Evolutionary conservation across 2,113 vertebrate species (phyloP).

Genomic region (Neopipo cinnamomea): DNA sequence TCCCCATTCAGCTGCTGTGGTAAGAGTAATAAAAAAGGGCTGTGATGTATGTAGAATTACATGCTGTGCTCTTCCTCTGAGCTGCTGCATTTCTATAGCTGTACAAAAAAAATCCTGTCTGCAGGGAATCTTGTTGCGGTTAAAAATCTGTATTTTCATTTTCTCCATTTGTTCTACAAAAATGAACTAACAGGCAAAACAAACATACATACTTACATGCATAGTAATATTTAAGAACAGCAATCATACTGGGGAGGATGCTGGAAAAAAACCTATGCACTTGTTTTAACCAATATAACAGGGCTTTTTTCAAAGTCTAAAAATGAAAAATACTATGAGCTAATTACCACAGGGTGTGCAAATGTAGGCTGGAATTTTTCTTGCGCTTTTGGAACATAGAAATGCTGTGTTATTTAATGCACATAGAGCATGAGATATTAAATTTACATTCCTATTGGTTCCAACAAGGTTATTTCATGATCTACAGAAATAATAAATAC

Average conservation of each 20-base stretch:
- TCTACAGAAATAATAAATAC: background rate
- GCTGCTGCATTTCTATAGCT: constrained; percentile 17
- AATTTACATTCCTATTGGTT: background rate
- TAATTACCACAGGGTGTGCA: background rate
- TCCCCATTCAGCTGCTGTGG: constrained; percentile 41
- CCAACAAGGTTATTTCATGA: constrained; percentile 1
- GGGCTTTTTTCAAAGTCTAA: background rate
- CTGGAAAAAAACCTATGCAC: background rate
- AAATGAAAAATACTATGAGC: background rate
- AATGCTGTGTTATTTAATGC: background rate
- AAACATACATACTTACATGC: background rate
- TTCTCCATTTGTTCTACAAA: constrained; percentile 47
- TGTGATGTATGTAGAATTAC: constrained; percentile 47
- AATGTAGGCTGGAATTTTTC: background rate
- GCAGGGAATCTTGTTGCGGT: constrained; percentile 40
- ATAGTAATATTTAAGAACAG: background rate
- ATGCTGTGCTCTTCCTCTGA: constrained; percentile 25
- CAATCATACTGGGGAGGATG: background rate
- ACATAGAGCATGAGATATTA: background rate
- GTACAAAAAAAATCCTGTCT: constrained; percentile 40
- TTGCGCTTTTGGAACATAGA: background rate
- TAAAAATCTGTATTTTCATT: constrained; percentile 46
- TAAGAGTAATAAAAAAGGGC: constrained; percentile 24
- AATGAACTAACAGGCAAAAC: constrained; percentile 23
- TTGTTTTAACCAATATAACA: constrained; percentile 1